Evolutionary conservation across 1,140 invertebrate genomes (phyloP), one percentile per base, ranked within the genome.

Genomic region (Agraylea sexmaculata): DNA sequence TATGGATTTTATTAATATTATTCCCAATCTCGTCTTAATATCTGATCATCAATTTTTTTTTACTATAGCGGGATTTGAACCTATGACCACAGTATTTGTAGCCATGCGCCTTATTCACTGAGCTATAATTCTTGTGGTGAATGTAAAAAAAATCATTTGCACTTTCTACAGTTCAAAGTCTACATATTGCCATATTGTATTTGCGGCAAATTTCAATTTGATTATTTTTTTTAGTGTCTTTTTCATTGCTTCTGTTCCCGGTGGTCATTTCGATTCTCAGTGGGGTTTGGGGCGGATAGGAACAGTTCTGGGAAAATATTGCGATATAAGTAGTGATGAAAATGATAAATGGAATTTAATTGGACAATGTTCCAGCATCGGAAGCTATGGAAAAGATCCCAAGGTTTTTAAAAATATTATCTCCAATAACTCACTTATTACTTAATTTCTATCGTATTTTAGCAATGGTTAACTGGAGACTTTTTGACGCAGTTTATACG

Each of bases 341-440:
- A 57, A 58, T 37, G 54, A 68, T 16, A 45, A 63, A 52, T 69
- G 70, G 56, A 64, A 69, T 21, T 55, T 72, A 1, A 58, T 93
- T 19, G 80, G 80, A 11, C 91, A 95, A 62, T 85, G 87, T 48
- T 93, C 88, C 10, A 93, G 88, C 49, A 85, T 96, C 41, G 91
- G 93, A 4, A 82, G 77, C 21, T 71, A 91, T 23, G 89, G 89
- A 6, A 59, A 57, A 37, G 56, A 66, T 4, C 54, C 61, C 6
- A 57, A 56, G 52, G 60, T 66, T 37, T 25, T 62, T 5, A 31
- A 12, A 10, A 22, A 3, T 29, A 29, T 44, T 53, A 38, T 46
- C 52, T 10, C 39, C 40, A 6, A 54, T 52, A 44, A 51, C 56
- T 12, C 51, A 52, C 25, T 51, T 52, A 6, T 57, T 51, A 12